Evolutionary conservation across 2,797 vertebrate species (phyloP), one percentile per base, ranked within the genome.

Genomic region (Morelia viridis): DNA sequence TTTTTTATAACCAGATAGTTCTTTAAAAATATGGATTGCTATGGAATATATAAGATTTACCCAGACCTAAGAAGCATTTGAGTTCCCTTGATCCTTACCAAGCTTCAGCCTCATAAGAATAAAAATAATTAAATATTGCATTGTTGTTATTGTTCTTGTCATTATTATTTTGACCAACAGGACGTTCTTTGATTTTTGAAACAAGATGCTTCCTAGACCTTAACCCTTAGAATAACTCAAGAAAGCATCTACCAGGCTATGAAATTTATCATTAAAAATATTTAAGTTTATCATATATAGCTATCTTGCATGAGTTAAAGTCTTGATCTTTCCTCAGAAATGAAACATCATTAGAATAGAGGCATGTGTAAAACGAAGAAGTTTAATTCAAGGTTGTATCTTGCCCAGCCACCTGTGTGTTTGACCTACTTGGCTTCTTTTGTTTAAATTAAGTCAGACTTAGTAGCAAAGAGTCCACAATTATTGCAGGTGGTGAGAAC

Each of bases 401-500:
- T 4, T 80, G 76, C 17, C 93, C 1, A 22, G 88, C 93, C 94
- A 90, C 85, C 92, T 80, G 31, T 35, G 58, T 28, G 22, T 80
- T 89, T 93, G 94, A 96, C 89, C 93, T 1, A 0, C 92, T 90
- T 15, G 58, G 46, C 53, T 94, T 90, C 88, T 65, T 91, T n/a
- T 94, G 71, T 90, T 94, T 61, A 80, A 89, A 85, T 28, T 0
- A 24, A 58, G 92, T 0, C 5, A 76, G 71, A 93, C 53, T 84
- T 56, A 80, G 24, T 58, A 2, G 0, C 0, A 0, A 26, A 92
- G 87, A 1, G n/a, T 19, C 15, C 61, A 5, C 0, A 4, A 91
- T 80, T 89, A 85, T 53, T 0, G 12, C 96, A 96, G 96, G 96
- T 97, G 97, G 89, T 91, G 90, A 35, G 35, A 93, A 85, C 8